Base-by-base conservation (phyloP, 1,140 invertebrate genomes). In the Physella acuta region DNA sequence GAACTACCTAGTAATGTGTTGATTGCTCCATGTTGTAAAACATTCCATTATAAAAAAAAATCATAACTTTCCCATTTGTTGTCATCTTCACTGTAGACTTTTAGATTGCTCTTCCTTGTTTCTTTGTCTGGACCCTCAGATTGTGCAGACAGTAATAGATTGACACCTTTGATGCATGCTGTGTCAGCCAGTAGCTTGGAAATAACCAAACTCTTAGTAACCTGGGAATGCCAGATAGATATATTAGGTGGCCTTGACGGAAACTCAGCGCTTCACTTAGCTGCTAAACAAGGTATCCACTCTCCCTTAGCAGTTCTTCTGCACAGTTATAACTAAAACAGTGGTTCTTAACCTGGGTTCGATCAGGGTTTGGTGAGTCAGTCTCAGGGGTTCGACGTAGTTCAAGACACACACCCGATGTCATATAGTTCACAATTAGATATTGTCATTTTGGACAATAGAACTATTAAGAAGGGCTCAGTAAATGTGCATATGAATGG, bases 131-230 rank as follows among this genome's bases (percentile, higher is more conserved):
- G 14, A 74, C 75, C 55, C 70, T 73, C 28, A 28, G 71, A 79
- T 44, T 72, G 75, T 11, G 65, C 67, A 14, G 76, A 76, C 55
- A 51, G 56, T 24, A 76, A 79, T 14, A 73, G 73, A 17, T 94
- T 92, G 34, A 95, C 93, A 24, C 93, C 94, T 3, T 87, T 95
- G 55, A 94, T 94, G 78, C 87, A 94, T 74, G 91, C 94, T 14
- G 89, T 92, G 2, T 92, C 91, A 24, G 90, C 91, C 80, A 93
- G 93, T 0, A 92, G 94, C 82, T 88, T 90, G 51, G 89, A 92
- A 24, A 92, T 92, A 75, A 92, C 94, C 2, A 85, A 89, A 73
- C 92, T 94, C 82, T 85, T 97, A 60, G 82, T 95, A 56, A 88
- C 89, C 66, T 89, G 91, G 72, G 92, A 92, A 26, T 88, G 84